phyloP scores from a whole-genome alignment of 2,113 vertebrate genomes.

The Cyprinodon brontotheroides region DNA sequence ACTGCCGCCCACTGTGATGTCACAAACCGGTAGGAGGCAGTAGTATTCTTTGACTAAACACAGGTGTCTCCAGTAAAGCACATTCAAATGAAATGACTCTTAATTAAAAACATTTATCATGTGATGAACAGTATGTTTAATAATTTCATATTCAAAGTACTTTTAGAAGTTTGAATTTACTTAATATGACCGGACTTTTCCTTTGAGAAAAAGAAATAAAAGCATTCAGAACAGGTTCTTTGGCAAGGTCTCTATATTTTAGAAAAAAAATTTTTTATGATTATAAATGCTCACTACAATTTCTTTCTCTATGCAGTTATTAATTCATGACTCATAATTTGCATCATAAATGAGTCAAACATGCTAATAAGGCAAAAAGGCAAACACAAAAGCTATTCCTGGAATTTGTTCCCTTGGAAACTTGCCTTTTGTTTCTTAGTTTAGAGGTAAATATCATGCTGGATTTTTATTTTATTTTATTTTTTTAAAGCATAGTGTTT shows the following conservation, averaged over 20 bases:
- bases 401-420: slow-evolving; percentile 35
- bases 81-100: too few relatives aligned
- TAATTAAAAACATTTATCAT: too few relatives aligned
- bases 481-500: slow-evolving; percentile 35
- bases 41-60: too few relatives aligned
- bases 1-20: too few relatives aligned
- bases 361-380: slow-evolving; percentile 36
- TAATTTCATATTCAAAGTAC: too few relatives aligned
- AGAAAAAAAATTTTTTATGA: slow-evolving; percentile 7
- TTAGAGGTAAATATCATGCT: slow-evolving; percentile 45
- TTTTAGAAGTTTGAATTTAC: too few relatives aligned
- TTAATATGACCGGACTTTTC: too few relatives aligned
- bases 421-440: slow-evolving; percentile 48
- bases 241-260: neutral
- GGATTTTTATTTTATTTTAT: slow-evolving; percentile 1
- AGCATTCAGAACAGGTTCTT: neutral
- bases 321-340: slow-evolving; percentile 44
- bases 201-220: too few relatives aligned
- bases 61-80: too few relatives aligned
- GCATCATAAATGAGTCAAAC: slow-evolving; percentile 54
- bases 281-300: slow-evolving; percentile 31
- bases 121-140: too few relatives aligned
- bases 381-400: slow-evolving; percentile 42
- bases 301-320: slow-evolving; percentile 37
- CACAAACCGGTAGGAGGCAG: too few relatives aligned